These are phyloP conservation scores for Xenopus tropicalis DNA, from an alignment of 2,113 vertebrate species.

Conservation along the genomic window UCB_Xtro_10.0 CM004445.2:79980001-79980500, in stretches of 20 bases:
- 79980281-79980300: constrained; percentile 94
- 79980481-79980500: neutral
- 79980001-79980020: too few relatives aligned
- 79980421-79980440: constrained; percentile 1
- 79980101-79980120: too few relatives aligned
- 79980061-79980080: too few relatives aligned
- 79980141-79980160: too few relatives aligned
- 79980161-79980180: too few relatives aligned
- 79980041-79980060: too few relatives aligned
- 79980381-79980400: constrained; percentile 88
- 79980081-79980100: too few relatives aligned
- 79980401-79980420: constrained; percentile 48
- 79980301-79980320: constrained; percentile 85
- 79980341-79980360: constrained; percentile 79
- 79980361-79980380: constrained; percentile 79
- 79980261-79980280: constrained; percentile 84
- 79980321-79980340: constrained; percentile 89
- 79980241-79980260: constrained; percentile 1
- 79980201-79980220: too few relatives aligned
- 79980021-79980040: too few relatives aligned
- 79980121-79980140: too few relatives aligned
- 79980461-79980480: neutral
- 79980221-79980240: too few relatives aligned
- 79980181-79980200: too few relatives aligned
- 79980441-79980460: constrained; percentile 2